Evolutionary conservation across 2,888 invertebrate species (phyloP).

Genomic region (Enoplolaimus lenunculus): DNA sequence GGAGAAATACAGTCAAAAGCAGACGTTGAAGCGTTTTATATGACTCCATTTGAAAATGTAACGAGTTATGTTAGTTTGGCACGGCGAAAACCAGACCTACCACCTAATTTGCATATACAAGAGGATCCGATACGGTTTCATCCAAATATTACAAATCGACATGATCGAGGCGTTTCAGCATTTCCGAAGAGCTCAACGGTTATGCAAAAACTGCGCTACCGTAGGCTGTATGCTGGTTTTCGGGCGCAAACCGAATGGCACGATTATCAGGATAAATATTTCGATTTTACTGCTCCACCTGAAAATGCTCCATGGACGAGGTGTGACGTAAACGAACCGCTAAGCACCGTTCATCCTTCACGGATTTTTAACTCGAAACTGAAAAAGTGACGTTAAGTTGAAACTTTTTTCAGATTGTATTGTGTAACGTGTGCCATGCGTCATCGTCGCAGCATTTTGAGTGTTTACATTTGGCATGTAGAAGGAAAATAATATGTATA

Average conservation of each 20-base stretch:
- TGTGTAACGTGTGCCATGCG: no score
- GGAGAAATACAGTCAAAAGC: neutral
- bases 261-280: constrained; percentile 8
- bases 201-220: constrained; percentile 12
- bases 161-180: constrained; percentile 3
- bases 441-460: no score
- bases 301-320: constrained; percentile 4
- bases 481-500: no score
- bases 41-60: neutral
- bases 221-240: constrained; percentile 5
- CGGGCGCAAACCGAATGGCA: constrained; percentile 16
- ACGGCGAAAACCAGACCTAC: neutral
- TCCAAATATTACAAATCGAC: constrained; percentile 4
- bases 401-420: no score
- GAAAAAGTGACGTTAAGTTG: no score
- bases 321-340: neutral
- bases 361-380: neutral
- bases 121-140: constrained; percentile 18
- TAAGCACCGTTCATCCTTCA: neutral
- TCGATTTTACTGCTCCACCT: constrained; percentile 12
- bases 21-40: constrained; percentile 9
- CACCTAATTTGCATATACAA: constrained; percentile 15
- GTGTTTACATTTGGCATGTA: no score
- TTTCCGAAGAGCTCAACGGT: constrained; percentile 13
- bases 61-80: constrained; percentile 10